Percentiles rank a stretch among this genome's conserved stretches.
These are phyloP conservation scores for Laspeyria flexula DNA, from an alignment of 2,888 invertebrate species.

Conservation along the genomic window DNA sequence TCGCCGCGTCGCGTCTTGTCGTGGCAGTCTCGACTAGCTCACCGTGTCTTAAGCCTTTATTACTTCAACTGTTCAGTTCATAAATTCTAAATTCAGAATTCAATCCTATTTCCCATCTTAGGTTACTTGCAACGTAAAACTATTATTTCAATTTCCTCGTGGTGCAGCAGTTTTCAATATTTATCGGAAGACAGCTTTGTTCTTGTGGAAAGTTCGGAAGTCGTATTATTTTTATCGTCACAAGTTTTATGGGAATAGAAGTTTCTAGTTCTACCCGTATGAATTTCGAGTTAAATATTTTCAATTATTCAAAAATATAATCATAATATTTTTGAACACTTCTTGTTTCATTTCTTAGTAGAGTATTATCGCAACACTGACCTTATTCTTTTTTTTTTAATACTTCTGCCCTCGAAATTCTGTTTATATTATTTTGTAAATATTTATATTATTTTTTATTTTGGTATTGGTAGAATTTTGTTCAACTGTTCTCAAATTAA, in stretches of 20 bases:
- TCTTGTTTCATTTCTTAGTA: no score
- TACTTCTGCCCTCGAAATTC: no score
- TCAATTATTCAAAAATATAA: background rate
- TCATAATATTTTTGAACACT: no score
- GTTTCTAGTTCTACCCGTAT: background rate
- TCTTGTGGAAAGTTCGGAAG: constrained; percentile 9
- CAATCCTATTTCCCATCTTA: constrained; percentile 21
- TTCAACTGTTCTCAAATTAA: no score
- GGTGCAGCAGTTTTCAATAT: constrained; percentile 17
- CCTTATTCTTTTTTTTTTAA: no score
- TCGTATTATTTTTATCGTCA: constrained; percentile 19
- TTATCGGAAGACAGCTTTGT: constrained; percentile 17
- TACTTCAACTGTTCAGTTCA: background rate
- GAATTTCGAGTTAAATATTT: background rate
- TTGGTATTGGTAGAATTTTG: no score
- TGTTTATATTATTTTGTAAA: no score
- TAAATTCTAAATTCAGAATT: constrained; percentile 13
- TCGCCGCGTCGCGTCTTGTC: no score
- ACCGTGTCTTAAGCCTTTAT: background rate
- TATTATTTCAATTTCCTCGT: constrained; percentile 20
- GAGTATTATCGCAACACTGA: no score
- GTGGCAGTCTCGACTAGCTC: no score
- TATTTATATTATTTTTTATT: no score
- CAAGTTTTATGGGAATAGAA: constrained; percentile 7
- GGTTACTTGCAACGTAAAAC: constrained; percentile 6